Evolutionary conservation across 2,888 invertebrate species (phyloP), one percentile per base, ranked within the genome.

Genomic region (Eristalinus sepulchralis): DNA sequence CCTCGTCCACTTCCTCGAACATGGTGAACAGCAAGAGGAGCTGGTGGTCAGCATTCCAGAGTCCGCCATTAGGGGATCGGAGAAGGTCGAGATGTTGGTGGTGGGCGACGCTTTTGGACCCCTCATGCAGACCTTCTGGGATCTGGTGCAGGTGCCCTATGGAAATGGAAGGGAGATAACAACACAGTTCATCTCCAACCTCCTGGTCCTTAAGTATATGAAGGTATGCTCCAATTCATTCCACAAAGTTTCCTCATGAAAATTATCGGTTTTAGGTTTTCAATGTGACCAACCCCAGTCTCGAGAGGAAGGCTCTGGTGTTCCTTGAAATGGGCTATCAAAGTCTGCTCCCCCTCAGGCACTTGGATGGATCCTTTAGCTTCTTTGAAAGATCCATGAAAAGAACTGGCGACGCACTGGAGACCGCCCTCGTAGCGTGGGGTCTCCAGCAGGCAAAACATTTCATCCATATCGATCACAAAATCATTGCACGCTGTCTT

Each of bases 281-380:
- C 94, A 93, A 88, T 94, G 95, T 96, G 90, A 91, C 96, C 47
- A 95, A 95, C 0, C 94, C 94, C 33, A 94, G 94, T 0, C 93
- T 97, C 70, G 94, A 95, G 90, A 93, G 93, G 1, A 95, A 95
- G 90, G 93, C 93, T 0, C 90, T 93, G 27, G 90, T 89, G 22
- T 92, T 93, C 88, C 95, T 98, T 91, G 97, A 98, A 89, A 94
- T 95, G 24, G 98, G 98, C 10, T 99, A 98, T 92, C 99, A 99
- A 92, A 95, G 97, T 79, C 96, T 99, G 91, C 94, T 99, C 91
- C 97, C 96, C 0, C 99, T 96, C 92, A 95, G 96, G 81, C 95
- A 96, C 85, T 90, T 93, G 0, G 98, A 99, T 91, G 98, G 98
- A 1, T 98, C 98, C 0, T 99, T 98, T 92, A 95, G 96, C 92